Evolutionary conservation across 1,140 invertebrate species (phyloP), one percentile per base, ranked within the genome.

Genomic region (Drusus annulatus): DNA sequence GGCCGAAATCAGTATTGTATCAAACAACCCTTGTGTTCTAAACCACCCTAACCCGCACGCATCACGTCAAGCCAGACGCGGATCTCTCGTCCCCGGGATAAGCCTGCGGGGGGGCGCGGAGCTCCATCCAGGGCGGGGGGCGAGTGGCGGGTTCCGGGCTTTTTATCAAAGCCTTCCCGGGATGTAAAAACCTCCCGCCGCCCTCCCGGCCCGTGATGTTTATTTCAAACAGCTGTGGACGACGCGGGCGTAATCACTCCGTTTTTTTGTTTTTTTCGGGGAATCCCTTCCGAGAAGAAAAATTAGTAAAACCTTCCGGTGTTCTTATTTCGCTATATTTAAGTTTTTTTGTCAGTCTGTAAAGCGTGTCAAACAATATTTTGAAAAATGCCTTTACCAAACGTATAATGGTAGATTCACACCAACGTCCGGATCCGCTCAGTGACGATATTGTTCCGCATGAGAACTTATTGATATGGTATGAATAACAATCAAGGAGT

Each of bases 111-210:
- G 31, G 17, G 8, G 2, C 60, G 60, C 13, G 36, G 5, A 36
- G 8, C 1, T 5, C 1, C 0, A 10, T 8, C 8, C 7, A 1
- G 36, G 0, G 36, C 10, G 36, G 36, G 36, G 13, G 8, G 36
- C 1, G 10, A 1, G 36, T 5, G 1, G 0, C 36, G 36, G 36
- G 36, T 19, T 69, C 65, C n/a, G 65, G 58, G 78, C 76, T 80
- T 83, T 83, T 83, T 83, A 83, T 83, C 81, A 80, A 80, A 78
- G 81, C 80, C 80, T 83, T 83, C 80, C 79, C 50, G 68, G 65
- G 60, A 80, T 76, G 63, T 75, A 78, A 69, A 68, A 69, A 68
- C 54, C 75, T 65, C 28, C 54, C 54, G 10, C 7, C 52, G 25
- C 17, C 56, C 25, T 74, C 73, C n/a, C 16, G n/a, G 13, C 23